Conservation (phyloP, 2,888 invertebrate genomes). For the Dryadula phaetusa region DNA sequence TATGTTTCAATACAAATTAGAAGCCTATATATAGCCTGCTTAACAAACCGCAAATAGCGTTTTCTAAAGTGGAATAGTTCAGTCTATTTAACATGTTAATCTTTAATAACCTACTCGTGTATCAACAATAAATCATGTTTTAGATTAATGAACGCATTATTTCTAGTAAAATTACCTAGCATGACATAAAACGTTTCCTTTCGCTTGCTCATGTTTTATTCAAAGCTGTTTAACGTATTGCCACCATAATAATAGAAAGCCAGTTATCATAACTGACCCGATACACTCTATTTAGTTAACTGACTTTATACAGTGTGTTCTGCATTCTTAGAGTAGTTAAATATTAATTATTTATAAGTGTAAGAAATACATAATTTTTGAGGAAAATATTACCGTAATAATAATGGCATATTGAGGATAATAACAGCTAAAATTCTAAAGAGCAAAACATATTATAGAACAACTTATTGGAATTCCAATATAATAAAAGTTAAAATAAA, state of each 20-base stretch:
- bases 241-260: slow-evolving; percentile 28
- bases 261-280: slow-evolving; percentile 35
- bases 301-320: background rate
- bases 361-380: background rate
- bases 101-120: background rate
- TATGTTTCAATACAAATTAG: no score
- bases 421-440: background rate
- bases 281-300: slow-evolving; percentile 26
- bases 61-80: no score
- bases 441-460: slow-evolving; percentile 19
- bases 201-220: slow-evolving; percentile 34
- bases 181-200: slow-evolving; percentile 28
- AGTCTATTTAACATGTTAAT: background rate
- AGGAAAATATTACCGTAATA: slow-evolving; percentile 5
- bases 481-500: slow-evolving; percentile 37
- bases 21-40: no score
- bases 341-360: background rate
- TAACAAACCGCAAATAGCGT: no score
- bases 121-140: background rate
- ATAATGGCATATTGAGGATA: background rate
- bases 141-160: background rate
- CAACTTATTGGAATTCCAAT: slow-evolving; percentile 22
- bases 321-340: background rate
- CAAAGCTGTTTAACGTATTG: slow-evolving; percentile 20
- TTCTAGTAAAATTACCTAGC: slow-evolving; percentile 20